Percentiles rank a stretch among this genome's conserved stretches.
These are phyloP conservation scores for Bugula neritina DNA, from an alignment of 2,888 invertebrate genomes.

Conservation along the genomic window DNA sequence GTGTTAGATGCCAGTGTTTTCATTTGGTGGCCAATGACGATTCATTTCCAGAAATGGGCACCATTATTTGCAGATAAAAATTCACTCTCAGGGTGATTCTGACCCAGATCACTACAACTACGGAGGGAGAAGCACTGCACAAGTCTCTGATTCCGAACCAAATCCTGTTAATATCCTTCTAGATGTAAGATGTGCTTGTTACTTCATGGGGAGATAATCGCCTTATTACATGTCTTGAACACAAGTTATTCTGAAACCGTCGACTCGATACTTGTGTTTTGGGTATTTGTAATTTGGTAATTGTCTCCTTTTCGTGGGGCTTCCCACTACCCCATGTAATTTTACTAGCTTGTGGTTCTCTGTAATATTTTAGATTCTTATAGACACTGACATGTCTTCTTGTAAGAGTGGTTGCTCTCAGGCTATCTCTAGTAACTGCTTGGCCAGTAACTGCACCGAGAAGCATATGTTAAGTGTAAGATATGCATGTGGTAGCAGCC, in stretches of 20 bases:
- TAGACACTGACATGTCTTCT: not conserved
- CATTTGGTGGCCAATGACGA: too few species aligned
- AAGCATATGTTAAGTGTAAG: conserved; percentile 19
- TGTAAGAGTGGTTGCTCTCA: not conserved
- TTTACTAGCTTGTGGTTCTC: not conserved
- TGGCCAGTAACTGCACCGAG: not conserved
- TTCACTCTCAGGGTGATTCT: not conserved
- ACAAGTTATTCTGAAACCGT: too few species aligned
- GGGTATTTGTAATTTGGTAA: too few species aligned
- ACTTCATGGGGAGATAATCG: too few species aligned
- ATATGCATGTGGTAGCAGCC: conserved; percentile 22
- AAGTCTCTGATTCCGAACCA: not conserved
- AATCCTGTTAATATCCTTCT: conserved; percentile 24
- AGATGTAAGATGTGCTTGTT: conserved; percentile 19
- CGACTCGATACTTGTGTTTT: too few species aligned
- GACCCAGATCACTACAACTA: conserved; percentile 20
- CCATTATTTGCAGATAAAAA: conserved; percentile 23
- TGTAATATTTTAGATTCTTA: conserved; percentile 14
- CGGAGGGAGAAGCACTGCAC: not conserved
- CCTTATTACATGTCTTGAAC: too few species aligned
- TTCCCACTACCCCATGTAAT: too few species aligned
- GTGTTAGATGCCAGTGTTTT: too few species aligned
- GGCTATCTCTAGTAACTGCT: conserved; percentile 10
- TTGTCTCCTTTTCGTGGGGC: not conserved
- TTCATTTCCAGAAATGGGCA: too few species aligned